phyloP scores from a whole-genome alignment of 2,888 invertebrate genomes.

The Nymphalis c-album region DNA sequence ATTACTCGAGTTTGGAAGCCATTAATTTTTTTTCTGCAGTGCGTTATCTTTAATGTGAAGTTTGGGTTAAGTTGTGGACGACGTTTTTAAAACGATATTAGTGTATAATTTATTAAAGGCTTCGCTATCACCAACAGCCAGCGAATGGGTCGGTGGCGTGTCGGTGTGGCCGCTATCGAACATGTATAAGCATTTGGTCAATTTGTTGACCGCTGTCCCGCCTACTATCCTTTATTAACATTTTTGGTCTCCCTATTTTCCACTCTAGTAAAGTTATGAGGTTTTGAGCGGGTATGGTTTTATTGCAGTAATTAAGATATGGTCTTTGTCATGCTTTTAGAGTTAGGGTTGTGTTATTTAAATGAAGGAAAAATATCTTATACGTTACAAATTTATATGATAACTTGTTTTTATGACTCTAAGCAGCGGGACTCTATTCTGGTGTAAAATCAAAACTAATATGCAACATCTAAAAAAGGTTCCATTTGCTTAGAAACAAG shows the following conservation, averaged over 20 bases:
- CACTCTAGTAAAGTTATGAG: constrained; percentile 68
- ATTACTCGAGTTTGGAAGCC: constrained; percentile 13
- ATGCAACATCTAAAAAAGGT: no score
- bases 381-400: not conserved
- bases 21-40: constrained; percentile 46
- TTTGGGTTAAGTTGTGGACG: constrained; percentile 42
- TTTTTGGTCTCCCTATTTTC: constrained; percentile 69
- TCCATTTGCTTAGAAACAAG: no score
- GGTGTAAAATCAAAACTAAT: no score
- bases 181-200: constrained; percentile 62
- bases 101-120: constrained; percentile 67
- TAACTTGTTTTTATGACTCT: not conserved
- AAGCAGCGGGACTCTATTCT: no score
- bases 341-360: constrained; percentile 53
- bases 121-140: constrained; percentile 49
- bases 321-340: constrained; percentile 71
- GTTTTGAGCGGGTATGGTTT: constrained; percentile 69
- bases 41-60: constrained; percentile 46
- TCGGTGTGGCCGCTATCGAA: constrained; percentile 55
- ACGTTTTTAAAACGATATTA: constrained; percentile 56
- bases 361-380: constrained; percentile 17
- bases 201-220: constrained; percentile 63
- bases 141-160: constrained; percentile 42
- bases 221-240: constrained; percentile 62
- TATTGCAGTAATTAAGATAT: constrained; percentile 79